A percentile compares a stretch with the other conserved stretches of the same genome.
phyloP scores from a whole-genome alignment of 2,113 vertebrate genomes.

The Nibea coibor region DNA sequence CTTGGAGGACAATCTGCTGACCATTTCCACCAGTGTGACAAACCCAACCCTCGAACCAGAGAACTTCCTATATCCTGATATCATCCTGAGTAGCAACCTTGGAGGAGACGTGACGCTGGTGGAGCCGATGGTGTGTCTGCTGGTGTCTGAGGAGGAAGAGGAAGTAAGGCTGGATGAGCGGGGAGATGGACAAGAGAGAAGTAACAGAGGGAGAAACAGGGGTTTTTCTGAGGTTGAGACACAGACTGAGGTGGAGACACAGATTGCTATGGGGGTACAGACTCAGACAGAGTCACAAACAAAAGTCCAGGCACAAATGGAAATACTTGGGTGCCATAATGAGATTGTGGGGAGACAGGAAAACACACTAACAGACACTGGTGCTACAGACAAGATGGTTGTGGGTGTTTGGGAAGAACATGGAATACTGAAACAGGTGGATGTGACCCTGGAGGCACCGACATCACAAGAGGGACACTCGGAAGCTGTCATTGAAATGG shows the following conservation, averaged over 20 bases:
- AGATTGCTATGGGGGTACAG: slow-evolving; percentile 51
- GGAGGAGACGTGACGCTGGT: slow-evolving; percentile 67
- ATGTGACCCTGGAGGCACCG: slow-evolving; percentile 13
- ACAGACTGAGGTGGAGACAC: slow-evolving; percentile 66
- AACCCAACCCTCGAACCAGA: slow-evolving; percentile 70
- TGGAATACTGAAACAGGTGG: slow-evolving; percentile 1
- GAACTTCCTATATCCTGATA: slow-evolving; percentile 82
- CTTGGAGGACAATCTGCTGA: slow-evolving; percentile 55
- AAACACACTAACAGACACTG: not conserved
- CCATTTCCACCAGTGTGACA: slow-evolving; percentile 39
- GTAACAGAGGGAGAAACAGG: not conserved
- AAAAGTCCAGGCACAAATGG: slow-evolving; percentile 62
- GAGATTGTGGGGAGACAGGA: slow-evolving; percentile 12
- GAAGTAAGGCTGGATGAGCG: slow-evolving; percentile 15
- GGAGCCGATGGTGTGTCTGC: slow-evolving; percentile 79
- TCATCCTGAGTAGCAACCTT: slow-evolving; percentile 81
- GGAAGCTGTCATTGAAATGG: not conserved
- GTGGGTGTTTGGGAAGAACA: slow-evolving; percentile 1
- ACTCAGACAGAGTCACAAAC: slow-evolving; percentile 54
- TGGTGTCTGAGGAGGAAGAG: slow-evolving; percentile 77
- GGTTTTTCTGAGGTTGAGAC: slow-evolving; percentile 67
- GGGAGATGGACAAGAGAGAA: slow-evolving; percentile 16
- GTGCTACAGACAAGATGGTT: not conserved
- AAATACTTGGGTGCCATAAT: not conserved
- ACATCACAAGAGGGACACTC: not conserved